Conservation (phyloP, 2,113 vertebrate species). For the Canis aureus region DNA sequence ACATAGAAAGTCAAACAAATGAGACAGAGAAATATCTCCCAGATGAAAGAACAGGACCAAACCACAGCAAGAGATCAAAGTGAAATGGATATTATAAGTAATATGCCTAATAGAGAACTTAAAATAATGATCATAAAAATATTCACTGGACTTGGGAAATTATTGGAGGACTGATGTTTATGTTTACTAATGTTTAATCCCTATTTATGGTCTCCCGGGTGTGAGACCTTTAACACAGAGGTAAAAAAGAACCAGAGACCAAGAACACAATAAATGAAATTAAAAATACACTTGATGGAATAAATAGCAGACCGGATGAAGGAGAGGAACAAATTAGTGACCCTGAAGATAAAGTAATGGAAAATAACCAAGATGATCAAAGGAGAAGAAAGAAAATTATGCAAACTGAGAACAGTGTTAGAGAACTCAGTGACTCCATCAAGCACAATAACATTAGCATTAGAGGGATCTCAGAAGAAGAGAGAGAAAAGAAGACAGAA, state of each 20-base stretch:
- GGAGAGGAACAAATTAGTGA: not conserved
- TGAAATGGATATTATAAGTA: not conserved
- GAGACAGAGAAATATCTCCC: not conserved
- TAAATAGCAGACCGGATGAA: not conserved
- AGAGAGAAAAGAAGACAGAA: not conserved
- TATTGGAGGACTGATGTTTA: not conserved
- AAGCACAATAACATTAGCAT: not conserved
- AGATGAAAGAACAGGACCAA: not conserved
- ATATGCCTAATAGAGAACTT: not conserved
- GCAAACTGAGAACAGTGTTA: not conserved
- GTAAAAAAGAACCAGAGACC: not conserved
- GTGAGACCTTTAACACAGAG: not conserved
- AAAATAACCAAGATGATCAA: not conserved
- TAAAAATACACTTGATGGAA: not conserved
- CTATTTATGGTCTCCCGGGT: no score
- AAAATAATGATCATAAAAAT: not conserved
- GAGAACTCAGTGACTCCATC: not conserved
- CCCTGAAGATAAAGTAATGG: not conserved
- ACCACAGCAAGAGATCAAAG: not conserved
- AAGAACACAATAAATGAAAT: not conserved
- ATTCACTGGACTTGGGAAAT: not conserved
- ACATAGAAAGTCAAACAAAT: not conserved
- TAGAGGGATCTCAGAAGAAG: not conserved
- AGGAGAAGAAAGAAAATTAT: not conserved
- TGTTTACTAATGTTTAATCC: no score